Evolutionary conservation across 2,888 invertebrate species (phyloP).

Genomic region (Nomada ferruginata): DNA sequence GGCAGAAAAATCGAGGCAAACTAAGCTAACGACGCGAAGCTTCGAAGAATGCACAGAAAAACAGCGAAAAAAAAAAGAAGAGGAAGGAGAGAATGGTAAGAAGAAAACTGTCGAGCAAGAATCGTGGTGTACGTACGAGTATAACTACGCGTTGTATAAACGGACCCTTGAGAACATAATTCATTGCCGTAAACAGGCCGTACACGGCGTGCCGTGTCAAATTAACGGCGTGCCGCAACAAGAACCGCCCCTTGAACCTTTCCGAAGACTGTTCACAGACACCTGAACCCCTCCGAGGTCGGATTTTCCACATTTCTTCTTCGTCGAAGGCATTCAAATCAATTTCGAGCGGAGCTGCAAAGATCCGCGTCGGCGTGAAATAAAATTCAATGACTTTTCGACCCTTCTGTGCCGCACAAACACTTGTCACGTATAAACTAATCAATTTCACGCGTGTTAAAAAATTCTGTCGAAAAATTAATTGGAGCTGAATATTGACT

Average conservation of each 20-base stretch:
- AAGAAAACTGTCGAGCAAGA: constrained; percentile 22
- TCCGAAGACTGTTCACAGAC: constrained; percentile 23
- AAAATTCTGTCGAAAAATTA: too few relatives aligned
- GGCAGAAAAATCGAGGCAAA: background rate
- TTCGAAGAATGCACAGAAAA: background rate
- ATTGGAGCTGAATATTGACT: too few relatives aligned
- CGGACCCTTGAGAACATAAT: constrained; percentile 78
- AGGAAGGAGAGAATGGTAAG: background rate
- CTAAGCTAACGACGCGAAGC: background rate
- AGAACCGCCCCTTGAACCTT: constrained; percentile 30
- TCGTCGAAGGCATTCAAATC: background rate
- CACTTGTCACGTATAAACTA: too few relatives aligned
- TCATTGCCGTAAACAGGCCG: constrained; percentile 79
- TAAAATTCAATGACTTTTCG: background rate
- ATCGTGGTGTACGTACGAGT: constrained; percentile 52
- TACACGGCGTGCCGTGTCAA: constrained; percentile 76
- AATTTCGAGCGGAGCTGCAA: background rate
- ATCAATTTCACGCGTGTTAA: too few relatives aligned
- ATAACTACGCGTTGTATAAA: constrained; percentile 74
- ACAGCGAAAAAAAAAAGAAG: background rate
- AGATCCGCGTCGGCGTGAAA: background rate
- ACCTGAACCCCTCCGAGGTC: background rate
- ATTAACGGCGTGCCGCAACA: constrained; percentile 72
- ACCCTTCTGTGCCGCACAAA: too few relatives aligned
- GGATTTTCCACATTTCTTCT: background rate